phyloP scores from a whole-genome alignment of 1,140 invertebrate genomes.

The Anthonomus grandis region DNA sequence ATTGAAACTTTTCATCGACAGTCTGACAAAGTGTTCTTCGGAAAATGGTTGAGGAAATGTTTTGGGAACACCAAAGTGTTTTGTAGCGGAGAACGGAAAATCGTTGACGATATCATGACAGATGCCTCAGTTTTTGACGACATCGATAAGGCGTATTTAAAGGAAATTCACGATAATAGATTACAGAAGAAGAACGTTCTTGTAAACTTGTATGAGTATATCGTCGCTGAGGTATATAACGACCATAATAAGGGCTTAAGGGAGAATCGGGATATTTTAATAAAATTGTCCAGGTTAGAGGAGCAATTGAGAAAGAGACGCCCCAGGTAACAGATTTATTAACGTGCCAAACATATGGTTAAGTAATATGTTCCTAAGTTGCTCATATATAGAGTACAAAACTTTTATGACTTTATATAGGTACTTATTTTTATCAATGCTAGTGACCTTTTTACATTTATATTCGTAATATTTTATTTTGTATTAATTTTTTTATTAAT shows the following conservation, averaged over 20 bases:
- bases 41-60: background rate
- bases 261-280: slow-evolving; percentile 16
- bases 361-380: too few relatives aligned
- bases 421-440: too few relatives aligned
- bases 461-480: too few relatives aligned
- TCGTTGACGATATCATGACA: background rate
- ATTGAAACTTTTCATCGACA: slow-evolving; percentile 19
- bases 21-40: background rate
- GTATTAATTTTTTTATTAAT: too few relatives aligned
- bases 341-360: too few relatives aligned
- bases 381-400: too few relatives aligned
- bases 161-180: slow-evolving; percentile 6
- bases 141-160: slow-evolving; percentile 5
- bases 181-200: background rate
- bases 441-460: too few relatives aligned
- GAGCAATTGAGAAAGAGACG: slow-evolving; percentile 12
- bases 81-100: background rate
- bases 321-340: too few relatives aligned
- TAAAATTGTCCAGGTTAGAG: slow-evolving; percentile 10
- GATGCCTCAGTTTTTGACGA: slow-evolving; percentile 10
- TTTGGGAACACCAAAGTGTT: background rate
- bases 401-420: too few relatives aligned
- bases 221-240: slow-evolving; percentile 4
- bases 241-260: background rate
- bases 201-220: slow-evolving; percentile 10